Evolutionary conservation across 2,888 invertebrate species (phyloP).

Genomic region (Macaria notata): DNA sequence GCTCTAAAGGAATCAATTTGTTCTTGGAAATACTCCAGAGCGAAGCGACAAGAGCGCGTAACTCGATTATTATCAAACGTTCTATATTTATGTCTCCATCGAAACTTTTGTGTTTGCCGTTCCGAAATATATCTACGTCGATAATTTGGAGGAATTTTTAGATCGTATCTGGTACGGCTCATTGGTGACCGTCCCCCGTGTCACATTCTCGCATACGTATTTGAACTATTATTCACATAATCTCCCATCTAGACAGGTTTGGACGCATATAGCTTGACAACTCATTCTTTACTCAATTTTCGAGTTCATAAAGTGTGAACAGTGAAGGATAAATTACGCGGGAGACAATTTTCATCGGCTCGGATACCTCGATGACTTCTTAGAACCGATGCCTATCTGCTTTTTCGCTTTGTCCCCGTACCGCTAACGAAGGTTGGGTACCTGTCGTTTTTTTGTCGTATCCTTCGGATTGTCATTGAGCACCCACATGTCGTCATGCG

Average conservation of each 20-base stretch:
- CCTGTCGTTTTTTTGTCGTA: constrained; percentile 60
- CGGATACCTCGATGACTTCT: constrained; percentile 62
- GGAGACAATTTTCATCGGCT: constrained; percentile 59
- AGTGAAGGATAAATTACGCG: constrained; percentile 68
- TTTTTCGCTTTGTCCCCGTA: constrained; percentile 68
- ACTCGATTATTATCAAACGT: constrained; percentile 44
- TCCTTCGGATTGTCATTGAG: constrained; percentile 47
- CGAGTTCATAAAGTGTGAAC: constrained; percentile 69
- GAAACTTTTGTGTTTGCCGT: constrained; percentile 52
- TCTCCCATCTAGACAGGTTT: constrained; percentile 59
- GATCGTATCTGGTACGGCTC: constrained; percentile 59
- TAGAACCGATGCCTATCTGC: constrained; percentile 73
- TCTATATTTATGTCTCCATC: constrained; percentile 51
- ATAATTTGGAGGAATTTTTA: constrained; percentile 36
- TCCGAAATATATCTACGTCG: constrained; percentile 14
- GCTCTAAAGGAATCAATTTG: constrained; percentile 36
- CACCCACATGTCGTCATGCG: constrained; percentile 65
- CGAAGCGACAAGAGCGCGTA: constrained; percentile 47
- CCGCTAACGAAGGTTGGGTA: constrained; percentile 72
- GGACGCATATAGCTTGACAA: constrained; percentile 60
- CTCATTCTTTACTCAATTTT: constrained; percentile 59
- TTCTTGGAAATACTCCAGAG: constrained; percentile 36
- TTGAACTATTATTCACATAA: constrained; percentile 61
- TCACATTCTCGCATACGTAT: constrained; percentile 69
- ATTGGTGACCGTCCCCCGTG: constrained; percentile 61